Percentiles rank a stretch among this genome's conserved stretches.
These are phyloP conservation scores for Champsocephalus esox DNA, from an alignment of 2,797 vertebrate species.

Conservation along the genomic window DNA sequence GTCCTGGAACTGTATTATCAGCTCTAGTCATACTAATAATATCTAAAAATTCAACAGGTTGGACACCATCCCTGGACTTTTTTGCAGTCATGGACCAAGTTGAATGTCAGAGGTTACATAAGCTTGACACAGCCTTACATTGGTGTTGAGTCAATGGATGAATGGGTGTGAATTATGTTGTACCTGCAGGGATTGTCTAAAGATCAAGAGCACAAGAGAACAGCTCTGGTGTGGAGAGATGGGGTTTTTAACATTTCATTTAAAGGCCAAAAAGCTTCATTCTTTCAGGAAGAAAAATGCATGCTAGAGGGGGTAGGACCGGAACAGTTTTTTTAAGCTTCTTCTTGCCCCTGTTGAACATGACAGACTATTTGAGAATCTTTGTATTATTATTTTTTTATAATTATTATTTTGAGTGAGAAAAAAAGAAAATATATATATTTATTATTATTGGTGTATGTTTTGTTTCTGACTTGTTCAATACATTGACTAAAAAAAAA, in stretches of 20 bases:
- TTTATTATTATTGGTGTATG: too few relatives aligned
- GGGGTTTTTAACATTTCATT: neutral
- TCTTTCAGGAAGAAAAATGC: neutral
- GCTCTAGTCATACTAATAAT: neutral
- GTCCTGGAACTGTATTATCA: too few relatives aligned
- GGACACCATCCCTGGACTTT: neutral
- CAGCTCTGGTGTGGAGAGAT: slow-evolving; percentile 1
- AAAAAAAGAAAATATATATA: too few relatives aligned
- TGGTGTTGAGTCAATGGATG: neutral
- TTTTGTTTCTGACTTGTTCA: too few relatives aligned
- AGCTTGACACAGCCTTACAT: neutral
- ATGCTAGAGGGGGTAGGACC: too few relatives aligned
- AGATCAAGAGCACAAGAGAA: neutral
- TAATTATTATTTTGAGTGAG: too few relatives aligned
- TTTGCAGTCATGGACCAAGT: neutral
- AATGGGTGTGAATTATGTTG: neutral
- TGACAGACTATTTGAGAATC: too few relatives aligned
- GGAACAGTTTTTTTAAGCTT: too few relatives aligned
- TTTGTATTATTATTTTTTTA: too few relatives aligned
- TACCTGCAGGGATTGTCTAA: neutral
- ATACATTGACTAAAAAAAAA: too few relatives aligned
- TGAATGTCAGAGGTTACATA: neutral
- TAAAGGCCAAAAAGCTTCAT: too few relatives aligned
- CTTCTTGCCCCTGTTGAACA: too few relatives aligned
- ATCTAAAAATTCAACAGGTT: neutral